Evolutionary conservation across 2,797 vertebrate genomes (phyloP).

Genomic region (Lepidocolaptes lacrymiger): DNA sequence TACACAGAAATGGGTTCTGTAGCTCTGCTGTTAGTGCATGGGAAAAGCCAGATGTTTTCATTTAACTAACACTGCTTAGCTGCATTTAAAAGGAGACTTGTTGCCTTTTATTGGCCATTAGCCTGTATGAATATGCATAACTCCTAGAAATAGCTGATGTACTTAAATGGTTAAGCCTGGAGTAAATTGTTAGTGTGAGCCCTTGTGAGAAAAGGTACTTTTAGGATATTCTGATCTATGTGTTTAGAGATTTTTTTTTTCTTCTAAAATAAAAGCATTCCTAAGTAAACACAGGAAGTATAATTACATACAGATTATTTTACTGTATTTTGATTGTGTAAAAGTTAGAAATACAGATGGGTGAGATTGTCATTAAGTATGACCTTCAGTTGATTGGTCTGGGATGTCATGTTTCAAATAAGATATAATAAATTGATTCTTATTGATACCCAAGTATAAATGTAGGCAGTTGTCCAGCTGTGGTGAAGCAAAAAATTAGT

Average conservation of each 20-base stretch:
- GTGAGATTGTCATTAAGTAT: background rate
- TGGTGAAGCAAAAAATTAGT: background rate
- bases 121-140: background rate
- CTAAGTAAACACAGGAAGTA: background rate
- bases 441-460: background rate
- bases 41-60: background rate
- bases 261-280: background rate
- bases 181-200: background rate
- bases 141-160: background rate
- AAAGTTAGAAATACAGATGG: background rate
- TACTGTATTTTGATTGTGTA: background rate
- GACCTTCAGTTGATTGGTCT: background rate
- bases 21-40: background rate
- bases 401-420: background rate
- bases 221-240: background rate
- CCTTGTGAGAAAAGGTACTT: background rate
- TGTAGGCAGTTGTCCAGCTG: background rate
- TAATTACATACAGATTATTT: background rate
- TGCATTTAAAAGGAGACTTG: background rate
- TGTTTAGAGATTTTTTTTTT: background rate
- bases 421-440: background rate
- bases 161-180: background rate
- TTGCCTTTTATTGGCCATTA: background rate
- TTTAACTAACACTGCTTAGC: background rate
- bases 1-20: background rate